A percentile compares a stretch with the other conserved stretches of the same genome.
Conservation (phyloP, 2,113 vertebrate genomes). For the Toxotes chatareus region DNA sequence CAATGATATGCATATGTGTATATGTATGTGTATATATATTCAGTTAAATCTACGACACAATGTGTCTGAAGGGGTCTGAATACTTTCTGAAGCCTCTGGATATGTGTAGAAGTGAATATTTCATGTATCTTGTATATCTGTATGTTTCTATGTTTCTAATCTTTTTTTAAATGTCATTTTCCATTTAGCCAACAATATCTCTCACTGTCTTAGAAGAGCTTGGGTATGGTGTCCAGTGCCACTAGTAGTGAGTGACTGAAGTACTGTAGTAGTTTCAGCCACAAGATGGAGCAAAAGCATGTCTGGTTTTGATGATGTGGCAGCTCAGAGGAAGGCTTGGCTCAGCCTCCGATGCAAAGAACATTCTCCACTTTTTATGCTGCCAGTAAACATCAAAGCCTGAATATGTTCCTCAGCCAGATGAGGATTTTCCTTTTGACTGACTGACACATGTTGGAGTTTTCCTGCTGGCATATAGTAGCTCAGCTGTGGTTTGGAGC, state of each 20-base stretch:
- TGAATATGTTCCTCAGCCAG: slow-evolving; percentile 6
- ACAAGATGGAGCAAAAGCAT: slow-evolving; percentile 64
- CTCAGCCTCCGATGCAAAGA: slow-evolving; percentile 42
- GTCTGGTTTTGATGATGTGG: slow-evolving; percentile 73
- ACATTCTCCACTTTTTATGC: slow-evolving; percentile 41
- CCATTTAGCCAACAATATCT: no score
- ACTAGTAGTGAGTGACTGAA: background rate
- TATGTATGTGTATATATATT: no score
- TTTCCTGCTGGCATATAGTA: background rate
- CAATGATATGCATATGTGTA: no score
- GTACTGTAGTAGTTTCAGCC: slow-evolving; percentile 30
- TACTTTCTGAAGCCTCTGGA: no score
- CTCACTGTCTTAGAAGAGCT: no score
- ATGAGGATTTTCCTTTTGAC: slow-evolving; percentile 4
- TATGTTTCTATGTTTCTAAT: no score
- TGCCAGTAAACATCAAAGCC: background rate
- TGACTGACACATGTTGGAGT: slow-evolving; percentile 6
- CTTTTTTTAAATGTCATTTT: no score
- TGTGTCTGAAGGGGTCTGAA: no score
- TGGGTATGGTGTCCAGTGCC: no score
- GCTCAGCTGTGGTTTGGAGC: background rate
- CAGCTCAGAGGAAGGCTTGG: slow-evolving; percentile 40
- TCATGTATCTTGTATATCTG: no score
- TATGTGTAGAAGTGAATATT: no score
- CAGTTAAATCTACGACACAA: no score